Conservation (phyloP, 2,888 invertebrate species). For the Torymus texanus region DNA sequence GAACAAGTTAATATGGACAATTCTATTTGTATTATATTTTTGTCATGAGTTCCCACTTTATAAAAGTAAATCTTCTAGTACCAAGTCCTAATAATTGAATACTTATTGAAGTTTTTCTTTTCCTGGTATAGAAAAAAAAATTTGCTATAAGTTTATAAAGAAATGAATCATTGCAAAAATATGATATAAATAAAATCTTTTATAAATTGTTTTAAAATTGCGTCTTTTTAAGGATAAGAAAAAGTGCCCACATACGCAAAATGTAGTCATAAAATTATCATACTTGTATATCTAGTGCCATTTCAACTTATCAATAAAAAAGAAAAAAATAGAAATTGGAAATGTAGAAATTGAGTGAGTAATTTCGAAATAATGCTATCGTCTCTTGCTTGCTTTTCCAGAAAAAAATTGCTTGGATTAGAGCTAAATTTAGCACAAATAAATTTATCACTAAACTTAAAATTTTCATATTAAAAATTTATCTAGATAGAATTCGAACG, state of each 20-base stretch:
- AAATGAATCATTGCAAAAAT: not conserved
- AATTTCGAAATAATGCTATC: conserved; percentile 22
- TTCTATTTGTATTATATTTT: not conserved
- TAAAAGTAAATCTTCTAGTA: no score
- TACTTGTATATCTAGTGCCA: conserved; percentile 37
- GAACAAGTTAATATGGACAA: not conserved
- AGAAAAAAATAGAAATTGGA: not conserved
- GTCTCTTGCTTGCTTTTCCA: conserved; percentile 35
- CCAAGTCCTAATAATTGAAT: no score
- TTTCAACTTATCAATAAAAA: conserved; percentile 19
- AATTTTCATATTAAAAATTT: not conserved
- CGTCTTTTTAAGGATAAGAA: conserved; percentile 1
- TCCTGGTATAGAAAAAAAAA: no score
- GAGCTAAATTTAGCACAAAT: not conserved
- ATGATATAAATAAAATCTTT: not conserved
- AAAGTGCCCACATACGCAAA: conserved; percentile 7
- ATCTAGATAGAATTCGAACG: no score
- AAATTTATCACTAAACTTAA: conserved; percentile 13
- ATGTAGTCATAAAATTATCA: conserved; percentile 27
- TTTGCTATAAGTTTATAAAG: no score
- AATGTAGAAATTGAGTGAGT: not conserved
- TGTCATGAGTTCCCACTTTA: no score
- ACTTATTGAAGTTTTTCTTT: no score
- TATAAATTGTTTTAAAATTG: not conserved
- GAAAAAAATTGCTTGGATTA: conserved; percentile 14